A percentile compares a stretch with the other conserved stretches of the same genome.
Conservation (phyloP, 1,140 invertebrate genomes). For the Caerostris extrusa region DNA sequence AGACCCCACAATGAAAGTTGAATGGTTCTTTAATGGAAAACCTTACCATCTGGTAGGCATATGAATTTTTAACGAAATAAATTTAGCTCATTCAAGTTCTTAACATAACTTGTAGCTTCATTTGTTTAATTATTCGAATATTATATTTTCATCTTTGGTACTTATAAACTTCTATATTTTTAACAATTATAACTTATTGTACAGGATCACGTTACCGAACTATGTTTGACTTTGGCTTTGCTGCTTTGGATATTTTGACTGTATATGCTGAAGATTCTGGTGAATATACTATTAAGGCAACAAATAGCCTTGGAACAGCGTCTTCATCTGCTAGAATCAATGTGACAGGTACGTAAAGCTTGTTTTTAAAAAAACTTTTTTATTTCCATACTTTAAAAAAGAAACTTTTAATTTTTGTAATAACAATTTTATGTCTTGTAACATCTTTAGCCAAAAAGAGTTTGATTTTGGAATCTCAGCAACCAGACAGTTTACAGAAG, state of each 20-base stretch:
- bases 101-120: background rate
- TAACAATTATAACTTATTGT: constrained; percentile 4
- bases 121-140: background rate
- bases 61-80: background rate
- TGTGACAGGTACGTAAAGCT: constrained; percentile 87
- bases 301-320: constrained; percentile 86
- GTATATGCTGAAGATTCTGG: constrained; percentile 84
- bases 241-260: constrained; percentile 94
- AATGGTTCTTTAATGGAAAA: constrained; percentile 87
- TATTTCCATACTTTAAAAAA: background rate
- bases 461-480: constrained; percentile 96
- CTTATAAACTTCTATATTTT: background rate
- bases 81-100: background rate
- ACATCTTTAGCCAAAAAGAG: constrained; percentile 87
- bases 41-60: constrained; percentile 83
- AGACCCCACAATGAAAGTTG: constrained; percentile 93
- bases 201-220: constrained; percentile 89
- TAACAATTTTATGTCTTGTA: background rate
- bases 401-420: background rate
- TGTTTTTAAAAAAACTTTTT: background rate
- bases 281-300: constrained; percentile 81
- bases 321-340: constrained; percentile 90
- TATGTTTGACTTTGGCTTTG: constrained; percentile 97
- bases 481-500: constrained; percentile 95
- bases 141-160: background rate